These are phyloP conservation scores for Cheirogaleus major DNA, from an alignment of 2,797 vertebrate genomes.

Conservation along the genomic window DNA sequence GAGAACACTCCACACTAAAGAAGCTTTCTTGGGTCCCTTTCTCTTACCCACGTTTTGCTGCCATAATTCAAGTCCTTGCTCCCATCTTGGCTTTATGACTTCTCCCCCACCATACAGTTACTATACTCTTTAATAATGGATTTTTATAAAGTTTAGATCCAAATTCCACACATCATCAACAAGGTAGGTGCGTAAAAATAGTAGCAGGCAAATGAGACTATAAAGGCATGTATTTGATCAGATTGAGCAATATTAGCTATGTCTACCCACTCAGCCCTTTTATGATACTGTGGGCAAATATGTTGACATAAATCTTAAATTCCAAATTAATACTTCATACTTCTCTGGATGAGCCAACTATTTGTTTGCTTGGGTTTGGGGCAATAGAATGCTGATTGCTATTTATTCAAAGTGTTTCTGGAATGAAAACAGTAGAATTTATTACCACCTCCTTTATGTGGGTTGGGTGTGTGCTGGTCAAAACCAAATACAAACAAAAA, in stretches of 20 bases:
- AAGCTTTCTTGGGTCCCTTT: neutral
- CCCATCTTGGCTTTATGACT: neutral
- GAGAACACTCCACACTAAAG: neutral
- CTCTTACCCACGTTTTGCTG: neutral
- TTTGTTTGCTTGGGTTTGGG: slow-evolving; percentile 26
- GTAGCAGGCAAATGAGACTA: neutral
- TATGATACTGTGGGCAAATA: neutral
- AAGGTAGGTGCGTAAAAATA: neutral
- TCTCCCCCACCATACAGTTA: neutral
- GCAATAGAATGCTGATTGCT: neutral
- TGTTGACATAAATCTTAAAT: slow-evolving; percentile 21
- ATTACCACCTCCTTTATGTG: slow-evolving; percentile 14
- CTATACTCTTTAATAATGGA: neutral
- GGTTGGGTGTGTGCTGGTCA: slow-evolving; percentile 8
- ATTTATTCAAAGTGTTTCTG: slow-evolving; percentile 1
- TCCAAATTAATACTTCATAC: neutral
- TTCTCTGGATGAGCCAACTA: neutral
- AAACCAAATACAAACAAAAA: slow-evolving; percentile 35
- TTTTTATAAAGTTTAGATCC: slow-evolving; percentile 32
- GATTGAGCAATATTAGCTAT: neutral
- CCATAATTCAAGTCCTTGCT: neutral
- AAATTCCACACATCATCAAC: neutral
- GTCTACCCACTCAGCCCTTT: neutral
- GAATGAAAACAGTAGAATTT: slow-evolving; percentile 35
- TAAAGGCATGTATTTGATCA: neutral